Base-by-base conservation (phyloP, 2,888 invertebrate species). In the Lasiommata megera region DNA sequence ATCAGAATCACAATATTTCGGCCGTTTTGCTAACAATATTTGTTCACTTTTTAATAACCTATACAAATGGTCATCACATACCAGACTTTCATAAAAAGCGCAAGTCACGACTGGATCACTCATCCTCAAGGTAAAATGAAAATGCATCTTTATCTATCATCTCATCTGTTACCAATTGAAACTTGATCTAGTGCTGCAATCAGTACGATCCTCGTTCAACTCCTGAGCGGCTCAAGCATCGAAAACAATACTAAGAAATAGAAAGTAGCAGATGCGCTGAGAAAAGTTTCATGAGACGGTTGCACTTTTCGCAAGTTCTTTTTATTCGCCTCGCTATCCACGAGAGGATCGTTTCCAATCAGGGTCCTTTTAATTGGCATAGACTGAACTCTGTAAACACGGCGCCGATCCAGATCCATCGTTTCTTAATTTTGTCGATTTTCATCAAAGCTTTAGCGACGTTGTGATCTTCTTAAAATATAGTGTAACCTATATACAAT, bases 311-410 rank as follows among this genome's bases (percentile, higher is more conserved):
- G 60, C 62, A 58, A 69, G 74, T 69, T 69, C 74, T 64, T 79
- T 77, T 76, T 76, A 68, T 69, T 77, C 67, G 64, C 64, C 68
- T 68, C 62, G 56, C 68, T 72, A 71, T 70, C 67, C 68, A 66
- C 67, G 64, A 64, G 68, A 65, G 68, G 69, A 74, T 75, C 70
- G 72, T 64, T 73, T 75, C 69, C 75, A 74, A 74, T 77, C 65
- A 71, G 68, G 70, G 67, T 71, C 69, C 69, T 69, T 73, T 78
- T 82, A 82, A 82, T 81, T 81, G 76, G 71, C 72, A 69, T 58
- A 63, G 70, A 74, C 72, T 70, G 65, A 72, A 68, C 70, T 72
- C 71, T 67, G 72, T 67, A 70, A 77, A 76, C 73, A 73, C 61
- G 60, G 64, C 56, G 53, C 53, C 53, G 56, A 54, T 61, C 55